phyloP scores from a whole-genome alignment of 53 echinoderm and acorn worm genomes.

The Antedon mediterranea region DNA sequence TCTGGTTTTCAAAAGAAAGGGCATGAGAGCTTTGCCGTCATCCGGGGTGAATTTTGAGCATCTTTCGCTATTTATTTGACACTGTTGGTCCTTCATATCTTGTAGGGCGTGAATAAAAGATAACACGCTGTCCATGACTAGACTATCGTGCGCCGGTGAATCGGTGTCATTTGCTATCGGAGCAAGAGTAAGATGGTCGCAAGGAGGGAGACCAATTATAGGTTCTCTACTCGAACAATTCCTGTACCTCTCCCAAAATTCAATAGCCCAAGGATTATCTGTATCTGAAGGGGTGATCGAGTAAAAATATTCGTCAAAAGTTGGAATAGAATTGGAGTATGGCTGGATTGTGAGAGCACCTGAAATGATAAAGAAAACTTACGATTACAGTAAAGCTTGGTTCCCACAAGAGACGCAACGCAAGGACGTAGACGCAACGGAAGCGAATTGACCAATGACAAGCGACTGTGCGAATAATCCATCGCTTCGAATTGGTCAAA shows the following conservation, averaged over 20 bases:
- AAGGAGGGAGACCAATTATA: background rate
- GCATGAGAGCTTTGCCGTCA: conserved; percentile 24
- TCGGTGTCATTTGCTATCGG: conserved; percentile 22
- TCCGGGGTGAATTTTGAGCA: conserved; percentile 38
- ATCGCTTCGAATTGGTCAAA: no score
- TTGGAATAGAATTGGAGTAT: conserved; percentile 24
- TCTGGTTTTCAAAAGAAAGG: conserved; percentile 30
- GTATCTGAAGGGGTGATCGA: conserved; percentile 21
- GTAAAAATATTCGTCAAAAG: conserved; percentile 57
- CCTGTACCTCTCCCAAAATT: conserved; percentile 41
- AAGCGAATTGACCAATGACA: no score
- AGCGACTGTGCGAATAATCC: no score
- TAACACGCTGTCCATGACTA: conserved; percentile 79
- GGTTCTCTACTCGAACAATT: conserved; percentile 4
- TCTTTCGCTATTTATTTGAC: conserved; percentile 13
- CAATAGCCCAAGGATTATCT: conserved; percentile 58
- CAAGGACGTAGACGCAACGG: no score
- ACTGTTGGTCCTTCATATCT: conserved; percentile 33
- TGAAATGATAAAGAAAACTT: conserved; percentile 14
- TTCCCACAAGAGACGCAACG: no score
- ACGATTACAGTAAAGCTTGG: background rate
- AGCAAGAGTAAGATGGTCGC: conserved; percentile 21
- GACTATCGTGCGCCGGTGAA: conserved; percentile 46
- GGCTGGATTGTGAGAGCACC: conserved; percentile 70
- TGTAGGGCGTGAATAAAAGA: conserved; percentile 66